Conservation (phyloP, 2,797 vertebrate genomes). For the Sebastes oblongus region DNA sequence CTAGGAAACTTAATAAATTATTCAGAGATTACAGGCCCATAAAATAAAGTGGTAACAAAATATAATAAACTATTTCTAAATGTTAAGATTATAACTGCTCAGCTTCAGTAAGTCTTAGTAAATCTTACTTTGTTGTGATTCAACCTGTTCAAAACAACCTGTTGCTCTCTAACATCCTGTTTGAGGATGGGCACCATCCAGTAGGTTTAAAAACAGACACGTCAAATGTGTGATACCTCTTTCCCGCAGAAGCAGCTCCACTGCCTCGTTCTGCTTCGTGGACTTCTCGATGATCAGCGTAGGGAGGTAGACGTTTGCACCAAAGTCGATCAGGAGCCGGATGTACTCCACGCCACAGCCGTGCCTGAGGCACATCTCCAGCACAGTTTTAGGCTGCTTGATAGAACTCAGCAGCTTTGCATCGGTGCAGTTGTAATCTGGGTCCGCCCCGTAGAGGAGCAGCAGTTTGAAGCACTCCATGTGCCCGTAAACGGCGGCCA, state of each 20-base stretch:
- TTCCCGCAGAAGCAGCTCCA: constrained; percentile 87
- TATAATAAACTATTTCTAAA: too few relatives aligned
- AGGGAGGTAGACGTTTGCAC: constrained; percentile 92
- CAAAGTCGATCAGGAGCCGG: constrained; percentile 91
- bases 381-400: constrained; percentile 87
- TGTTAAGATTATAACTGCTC: too few relatives aligned
- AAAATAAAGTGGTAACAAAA: too few relatives aligned
- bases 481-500: constrained; percentile 90
- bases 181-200: too few relatives aligned
- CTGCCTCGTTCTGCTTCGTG: constrained; percentile 82
- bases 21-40: too few relatives aligned
- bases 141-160: too few relatives aligned
- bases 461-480: constrained; percentile 91
- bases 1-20: too few relatives aligned
- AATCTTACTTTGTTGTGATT: too few relatives aligned
- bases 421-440: constrained; percentile 91
- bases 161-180: not conserved
- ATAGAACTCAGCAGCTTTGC: constrained; percentile 77
- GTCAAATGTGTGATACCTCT: constrained; percentile 80
- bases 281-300: constrained; percentile 76
- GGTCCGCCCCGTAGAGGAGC: constrained; percentile 90
- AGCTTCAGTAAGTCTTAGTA: too few relatives aligned
- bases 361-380: constrained; percentile 91
- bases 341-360: constrained; percentile 87
- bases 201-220: not conserved